Conservation (phyloP, 2,888 invertebrate genomes). For the Mamestra brassicae region DNA sequence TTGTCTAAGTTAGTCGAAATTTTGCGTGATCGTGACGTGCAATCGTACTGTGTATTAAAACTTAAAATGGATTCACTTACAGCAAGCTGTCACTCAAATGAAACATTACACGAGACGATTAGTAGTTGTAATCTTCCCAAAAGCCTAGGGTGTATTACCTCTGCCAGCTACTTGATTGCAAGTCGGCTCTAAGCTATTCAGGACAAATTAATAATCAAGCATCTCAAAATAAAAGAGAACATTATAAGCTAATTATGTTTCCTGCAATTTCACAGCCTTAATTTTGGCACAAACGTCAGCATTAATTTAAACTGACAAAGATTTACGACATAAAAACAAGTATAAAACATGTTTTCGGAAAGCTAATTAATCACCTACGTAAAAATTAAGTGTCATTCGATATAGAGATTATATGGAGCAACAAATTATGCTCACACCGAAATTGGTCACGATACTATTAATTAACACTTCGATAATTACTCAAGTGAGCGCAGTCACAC, state of each 20-base stretch:
- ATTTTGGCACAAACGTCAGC: constrained; percentile 37
- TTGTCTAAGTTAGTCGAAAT: not conserved
- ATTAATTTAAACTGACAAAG: constrained; percentile 53
- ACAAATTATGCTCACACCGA: constrained; percentile 46
- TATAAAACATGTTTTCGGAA: constrained; percentile 47
- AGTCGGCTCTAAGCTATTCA: not conserved
- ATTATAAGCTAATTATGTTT: constrained; percentile 1
- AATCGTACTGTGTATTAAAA: not conserved
- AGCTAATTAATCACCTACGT: constrained; percentile 52
- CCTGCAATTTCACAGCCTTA: constrained; percentile 30
- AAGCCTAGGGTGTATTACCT: not conserved
- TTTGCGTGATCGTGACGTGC: not conserved
- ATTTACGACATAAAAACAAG: constrained; percentile 51
- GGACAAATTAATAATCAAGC: not conserved
- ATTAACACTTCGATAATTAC: constrained; percentile 55
- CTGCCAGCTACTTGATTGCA: not conserved
- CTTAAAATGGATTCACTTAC: not conserved
- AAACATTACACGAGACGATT: not conserved
- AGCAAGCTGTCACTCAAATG: not conserved
- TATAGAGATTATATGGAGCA: constrained; percentile 45
- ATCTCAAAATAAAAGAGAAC: constrained; percentile 12
- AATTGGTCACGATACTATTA: constrained; percentile 40
- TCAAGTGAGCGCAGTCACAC: constrained; percentile 27
- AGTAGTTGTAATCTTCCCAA: not conserved
- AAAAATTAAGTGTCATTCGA: constrained; percentile 55